Conservation (phyloP, 2,888 invertebrate genomes). For the Salticus scenicus region DNA sequence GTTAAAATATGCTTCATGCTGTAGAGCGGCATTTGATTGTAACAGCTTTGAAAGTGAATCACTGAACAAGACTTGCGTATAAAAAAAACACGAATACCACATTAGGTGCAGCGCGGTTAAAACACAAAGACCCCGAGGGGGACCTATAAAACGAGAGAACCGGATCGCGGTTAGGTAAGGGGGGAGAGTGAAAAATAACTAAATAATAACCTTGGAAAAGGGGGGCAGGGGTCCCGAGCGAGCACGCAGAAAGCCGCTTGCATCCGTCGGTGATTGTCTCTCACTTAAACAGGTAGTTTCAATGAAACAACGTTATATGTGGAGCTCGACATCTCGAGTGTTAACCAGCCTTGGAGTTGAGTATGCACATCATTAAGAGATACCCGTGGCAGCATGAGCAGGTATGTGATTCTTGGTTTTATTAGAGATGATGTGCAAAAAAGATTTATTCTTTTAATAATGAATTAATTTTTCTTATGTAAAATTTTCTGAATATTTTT, state of each 20-base stretch:
- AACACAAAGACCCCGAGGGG: conserved; percentile 38
- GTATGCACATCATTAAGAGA: not conserved
- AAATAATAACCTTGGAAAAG: conserved; percentile 63
- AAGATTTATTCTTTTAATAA: too few species aligned
- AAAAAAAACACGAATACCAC: conserved; percentile 41
- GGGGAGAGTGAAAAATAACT: conserved; percentile 35
- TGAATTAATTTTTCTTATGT: too few species aligned
- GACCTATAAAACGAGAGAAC: conserved; percentile 59
- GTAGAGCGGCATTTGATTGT: not conserved
- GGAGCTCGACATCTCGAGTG: not conserved
- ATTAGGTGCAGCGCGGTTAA: conserved; percentile 41
- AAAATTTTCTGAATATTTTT: too few species aligned
- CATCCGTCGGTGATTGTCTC: conserved; percentile 10
- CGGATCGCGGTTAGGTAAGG: conserved; percentile 43
- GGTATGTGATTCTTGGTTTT: too few species aligned
- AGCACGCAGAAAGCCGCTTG: conserved; percentile 36
- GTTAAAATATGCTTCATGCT: too few species aligned
- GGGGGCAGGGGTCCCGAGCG: conserved; percentile 37
- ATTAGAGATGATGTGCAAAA: too few species aligned
- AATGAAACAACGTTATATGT: conserved; percentile 33
- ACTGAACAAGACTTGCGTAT: conserved; percentile 15
- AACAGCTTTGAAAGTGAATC: not conserved
- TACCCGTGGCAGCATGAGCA: not conserved
- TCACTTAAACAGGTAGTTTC: conserved; percentile 30
- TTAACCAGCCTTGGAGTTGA: not conserved